Evolutionary conservation across 2,888 invertebrate species (phyloP), one percentile per base, ranked within the genome.

Genomic region (Tipula vernalis): DNA sequence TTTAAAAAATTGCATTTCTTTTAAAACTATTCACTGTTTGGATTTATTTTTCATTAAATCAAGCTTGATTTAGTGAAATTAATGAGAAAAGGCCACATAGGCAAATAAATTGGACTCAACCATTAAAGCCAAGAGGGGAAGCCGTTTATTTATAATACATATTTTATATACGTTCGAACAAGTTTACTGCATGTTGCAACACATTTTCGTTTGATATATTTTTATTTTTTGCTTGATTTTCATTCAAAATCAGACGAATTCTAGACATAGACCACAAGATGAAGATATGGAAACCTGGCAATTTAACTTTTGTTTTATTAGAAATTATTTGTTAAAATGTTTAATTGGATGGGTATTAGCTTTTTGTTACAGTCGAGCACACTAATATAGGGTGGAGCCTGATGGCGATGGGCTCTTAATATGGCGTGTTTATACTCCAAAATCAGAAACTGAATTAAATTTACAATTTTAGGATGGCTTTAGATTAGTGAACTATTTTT

Each of bases 71-170:
- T 36, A 85, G 84, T 41, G 85, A 85, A 28, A 39, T 84, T 41
- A 41, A 84, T 86, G 36, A 57, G 36, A 87, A 87, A 71, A 86
- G 86, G 87, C 88, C 87, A 88, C 88, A 88, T 88, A 87, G 91
- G 91, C 91, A 91, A 91, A 92, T 91, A 91, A 91, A 91, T 91
- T 89, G 92, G 92, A 89, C 90, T 89, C 89, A 92, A 92, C 92
- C 92, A 92, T 91, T 91, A 89, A 90, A 88, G 88, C 89, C 88
- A 89, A 88, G 89, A 90, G 91, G 92, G 91, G 91, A 90, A 91
- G 90, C 89, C 89, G 90, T 89, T 89, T 28, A 28, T 28, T 10
- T 71, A 71, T 28, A 28, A 28, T 28, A 10, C 10, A 71, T 28
- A 15, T 71, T 6, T 57, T 15, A 15, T 71, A 71, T 71, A 71